These are phyloP conservation scores for Drosophila mimetica DNA, from an alignment of 2,888 invertebrate genomes.

Conservation along the genomic window DNA sequence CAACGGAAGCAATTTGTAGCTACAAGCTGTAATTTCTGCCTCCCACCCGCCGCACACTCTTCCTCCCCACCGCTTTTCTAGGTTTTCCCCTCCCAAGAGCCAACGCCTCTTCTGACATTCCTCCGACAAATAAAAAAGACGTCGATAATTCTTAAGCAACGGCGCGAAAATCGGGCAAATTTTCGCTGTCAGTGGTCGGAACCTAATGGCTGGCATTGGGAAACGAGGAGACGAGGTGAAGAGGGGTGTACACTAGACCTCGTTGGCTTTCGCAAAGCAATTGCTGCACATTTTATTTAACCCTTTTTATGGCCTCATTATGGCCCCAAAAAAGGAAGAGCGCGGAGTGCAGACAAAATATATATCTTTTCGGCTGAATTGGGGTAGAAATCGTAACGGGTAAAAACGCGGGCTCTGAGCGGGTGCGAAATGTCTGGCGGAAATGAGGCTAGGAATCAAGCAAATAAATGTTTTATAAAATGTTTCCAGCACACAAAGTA, in stretches of 20 bases:
- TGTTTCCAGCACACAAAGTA: conserved; percentile 61
- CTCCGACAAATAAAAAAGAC: conserved; percentile 55
- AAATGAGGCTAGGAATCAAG: conserved; percentile 80
- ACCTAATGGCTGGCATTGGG: conserved; percentile 6
- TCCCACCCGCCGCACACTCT: neutral
- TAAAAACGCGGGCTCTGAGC: neutral
- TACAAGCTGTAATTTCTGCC: conserved; percentile 76
- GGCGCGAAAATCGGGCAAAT: conserved; percentile 79
- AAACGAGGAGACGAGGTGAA: conserved; percentile 1
- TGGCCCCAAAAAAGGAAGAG: conserved; percentile 38
- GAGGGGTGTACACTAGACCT: conserved; percentile 17
- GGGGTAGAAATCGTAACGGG: conserved; percentile 3
- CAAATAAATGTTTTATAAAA: conserved; percentile 81
- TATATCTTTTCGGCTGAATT: conserved; percentile 50
- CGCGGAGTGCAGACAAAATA: conserved; percentile 53
- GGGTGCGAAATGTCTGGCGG: conserved; percentile 57
- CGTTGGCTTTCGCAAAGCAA: conserved; percentile 61
- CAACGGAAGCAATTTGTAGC: conserved; percentile 82
- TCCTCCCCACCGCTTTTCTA: neutral
- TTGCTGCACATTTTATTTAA: conserved; percentile 80
- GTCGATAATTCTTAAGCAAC: conserved; percentile 74
- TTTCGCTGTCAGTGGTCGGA: conserved; percentile 67
- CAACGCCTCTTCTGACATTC: conserved; percentile 40
- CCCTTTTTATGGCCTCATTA: conserved; percentile 80
- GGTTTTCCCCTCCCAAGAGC: conserved; percentile 2